Conservation (phyloP, 1,140 invertebrate species). For the Zaprionus camerounensis region DNA sequence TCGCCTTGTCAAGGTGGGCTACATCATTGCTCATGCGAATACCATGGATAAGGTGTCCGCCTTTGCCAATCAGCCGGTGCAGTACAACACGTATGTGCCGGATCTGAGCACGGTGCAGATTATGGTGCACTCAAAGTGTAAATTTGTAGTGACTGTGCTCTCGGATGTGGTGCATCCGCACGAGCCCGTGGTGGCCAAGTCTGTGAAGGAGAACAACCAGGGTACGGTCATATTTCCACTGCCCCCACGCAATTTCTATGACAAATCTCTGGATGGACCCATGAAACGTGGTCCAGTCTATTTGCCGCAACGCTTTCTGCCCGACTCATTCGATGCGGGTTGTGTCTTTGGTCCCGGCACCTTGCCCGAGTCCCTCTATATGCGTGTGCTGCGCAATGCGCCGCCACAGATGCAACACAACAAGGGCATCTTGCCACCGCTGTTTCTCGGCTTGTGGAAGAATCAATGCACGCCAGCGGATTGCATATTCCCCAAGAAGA, state of each 20-base stretch:
- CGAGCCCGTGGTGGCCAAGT: background rate
- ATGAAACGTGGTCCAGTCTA: constrained; percentile 8
- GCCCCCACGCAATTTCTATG: background rate
- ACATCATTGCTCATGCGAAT: background rate
- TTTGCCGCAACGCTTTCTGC: constrained; percentile 35
- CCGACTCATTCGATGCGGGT: constrained; percentile 31
- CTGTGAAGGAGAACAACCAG: background rate
- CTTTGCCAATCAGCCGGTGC: background rate
- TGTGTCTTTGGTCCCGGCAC: constrained; percentile 43
- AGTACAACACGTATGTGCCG: constrained; percentile 38
- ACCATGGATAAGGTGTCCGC: background rate
- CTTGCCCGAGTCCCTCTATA: constrained; percentile 4
- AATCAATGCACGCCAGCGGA: background rate
- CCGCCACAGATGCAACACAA: background rate
- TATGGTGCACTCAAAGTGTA: background rate
- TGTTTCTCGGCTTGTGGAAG: constrained; percentile 43
- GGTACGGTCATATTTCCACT: background rate
- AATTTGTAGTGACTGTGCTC: constrained; percentile 3
- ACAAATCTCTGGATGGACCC: background rate
- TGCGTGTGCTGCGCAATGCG: background rate
- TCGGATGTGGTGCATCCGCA: constrained; percentile 49
- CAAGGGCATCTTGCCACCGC: constrained; percentile 18
- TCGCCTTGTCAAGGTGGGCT: background rate
- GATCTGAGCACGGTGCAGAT: constrained; percentile 27
- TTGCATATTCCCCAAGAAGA: constrained; percentile 1